Evolutionary conservation across 2,797 vertebrate species (phyloP), one percentile per base, ranked within the genome.

Genomic region (Pygocentrus nattereri): DNA sequence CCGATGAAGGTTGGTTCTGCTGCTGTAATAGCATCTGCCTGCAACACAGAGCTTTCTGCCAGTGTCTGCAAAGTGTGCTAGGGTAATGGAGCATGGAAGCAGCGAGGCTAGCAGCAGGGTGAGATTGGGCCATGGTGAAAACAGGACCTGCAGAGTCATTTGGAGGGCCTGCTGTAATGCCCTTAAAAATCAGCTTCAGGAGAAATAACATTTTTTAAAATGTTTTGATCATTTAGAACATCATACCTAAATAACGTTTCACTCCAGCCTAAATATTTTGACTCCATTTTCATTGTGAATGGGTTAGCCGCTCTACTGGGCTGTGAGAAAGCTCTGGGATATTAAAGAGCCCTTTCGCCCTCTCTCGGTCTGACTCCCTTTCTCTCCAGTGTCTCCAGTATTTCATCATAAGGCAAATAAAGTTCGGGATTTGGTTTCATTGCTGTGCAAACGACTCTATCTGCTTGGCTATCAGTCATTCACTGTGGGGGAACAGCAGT

Each of bases 181-280:
- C 34, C 70, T 67, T 49, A 50, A 78, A 67, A 65, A 41, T 49
- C 49, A 41, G 4, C 13, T 79, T 47, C 5, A 47, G 54, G 16
- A 52, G 1, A 31, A 75, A 47, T 23, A 23, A 21, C 56, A 47
- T n/a, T 8, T n/a, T 67, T 50, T 62, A 11, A 75, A 49, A 64
- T 31, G 31, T 15, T 16, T 34, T 34, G 44, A 59, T 13, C 31
- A 71, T 44, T 65, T 58, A 8, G 21, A 50, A 52, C 21, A 3
- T 15, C 13, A 15, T 44, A 72, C 41, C n/a, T 11, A 21, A 74
- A 34, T 15, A 25, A 72, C 23, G 47, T 41, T 49, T 76, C 5
- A 78, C 62, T 82, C 50, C 16, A 34, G 78, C 80, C 16, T 69
- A 78, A 88, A 82, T 69, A 69, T 76, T 75, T 78, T 56, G 47